phyloP scores from a whole-genome alignment of 2,113 vertebrate genomes.

The Hypomesus transpacificus region DNA sequence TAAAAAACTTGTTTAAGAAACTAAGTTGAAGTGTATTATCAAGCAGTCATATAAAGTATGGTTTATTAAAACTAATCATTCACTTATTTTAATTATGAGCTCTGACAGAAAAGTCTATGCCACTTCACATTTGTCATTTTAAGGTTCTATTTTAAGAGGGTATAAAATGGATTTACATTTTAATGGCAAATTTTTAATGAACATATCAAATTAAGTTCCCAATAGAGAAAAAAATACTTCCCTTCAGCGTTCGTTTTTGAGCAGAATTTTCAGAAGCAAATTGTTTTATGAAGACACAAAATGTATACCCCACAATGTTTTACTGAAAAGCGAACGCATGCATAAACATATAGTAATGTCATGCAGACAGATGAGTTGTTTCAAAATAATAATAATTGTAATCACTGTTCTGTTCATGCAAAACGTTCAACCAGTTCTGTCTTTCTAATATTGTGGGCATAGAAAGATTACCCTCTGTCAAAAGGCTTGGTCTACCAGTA shows the following conservation, averaged over 20 bases:
- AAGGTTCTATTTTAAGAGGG: constrained; percentile 65
- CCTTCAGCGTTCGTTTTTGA: constrained; percentile 20
- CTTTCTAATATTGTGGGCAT: not conserved
- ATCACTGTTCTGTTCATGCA: not conserved
- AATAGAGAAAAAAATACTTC: constrained; percentile 38
- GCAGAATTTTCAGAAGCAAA: constrained; percentile 21
- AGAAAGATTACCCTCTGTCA: not conserved
- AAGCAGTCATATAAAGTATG: constrained; percentile 57
- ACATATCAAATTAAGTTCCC: constrained; percentile 34
- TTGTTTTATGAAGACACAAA: too few relatives aligned
- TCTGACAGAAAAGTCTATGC: constrained; percentile 64
- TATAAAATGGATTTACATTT: constrained; percentile 64
- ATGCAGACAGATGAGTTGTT: too few relatives aligned
- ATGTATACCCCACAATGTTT: too few relatives aligned
- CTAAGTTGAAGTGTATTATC: constrained; percentile 53
- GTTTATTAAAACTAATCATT: constrained; percentile 71
- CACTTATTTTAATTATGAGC: constrained; percentile 64
- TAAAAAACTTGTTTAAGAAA: constrained; percentile 51
- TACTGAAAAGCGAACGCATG: too few relatives aligned
- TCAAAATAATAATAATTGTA: too few relatives aligned
- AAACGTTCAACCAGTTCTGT: not conserved
- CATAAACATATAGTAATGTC: too few relatives aligned
- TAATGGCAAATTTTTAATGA: constrained; percentile 61
- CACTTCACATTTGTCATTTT: constrained; percentile 63
- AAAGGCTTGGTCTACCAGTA: not conserved